Conservation (phyloP, 2,888 invertebrate genomes). For the Coleophora deauratella region DNA sequence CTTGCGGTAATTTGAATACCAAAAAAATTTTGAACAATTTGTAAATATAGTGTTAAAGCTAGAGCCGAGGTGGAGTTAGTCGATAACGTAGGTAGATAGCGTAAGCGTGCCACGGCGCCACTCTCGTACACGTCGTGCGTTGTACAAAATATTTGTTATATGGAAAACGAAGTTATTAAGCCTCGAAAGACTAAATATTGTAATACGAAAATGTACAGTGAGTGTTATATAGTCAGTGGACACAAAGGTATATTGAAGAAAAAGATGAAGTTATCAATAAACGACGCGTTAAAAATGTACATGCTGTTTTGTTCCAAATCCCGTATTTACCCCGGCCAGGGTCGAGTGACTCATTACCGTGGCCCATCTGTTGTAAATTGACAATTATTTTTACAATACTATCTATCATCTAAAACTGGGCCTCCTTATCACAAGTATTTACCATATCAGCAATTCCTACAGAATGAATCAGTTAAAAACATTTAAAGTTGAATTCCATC, state of each 20-base stretch:
- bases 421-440: no score
- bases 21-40: slow-evolving; percentile 72
- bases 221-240: slow-evolving; percentile 76
- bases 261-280: slow-evolving; percentile 72
- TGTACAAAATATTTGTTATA: slow-evolving; percentile 75
- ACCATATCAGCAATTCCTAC: no score
- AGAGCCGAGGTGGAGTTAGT: slow-evolving; percentile 59
- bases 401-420: background rate
- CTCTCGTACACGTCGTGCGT: slow-evolving; percentile 64
- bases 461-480: no score
- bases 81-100: slow-evolving; percentile 59
- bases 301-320: slow-evolving; percentile 59
- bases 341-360: background rate
- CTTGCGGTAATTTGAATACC: slow-evolving; percentile 69
- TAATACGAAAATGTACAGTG: slow-evolving; percentile 74
- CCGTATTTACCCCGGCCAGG: slow-evolving; percentile 19
- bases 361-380: background rate
- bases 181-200: slow-evolving; percentile 71
- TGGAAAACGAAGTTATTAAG: slow-evolving; percentile 64
- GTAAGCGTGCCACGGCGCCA: slow-evolving; percentile 67
- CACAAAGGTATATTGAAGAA: slow-evolving; percentile 72
- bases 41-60: slow-evolving; percentile 70
- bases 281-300: slow-evolving; percentile 68
- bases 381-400: background rate
- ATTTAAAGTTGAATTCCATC: no score